phyloP scores from a whole-genome alignment of 2,888 invertebrate genomes.

The Drosophila stalkeri region DNA sequence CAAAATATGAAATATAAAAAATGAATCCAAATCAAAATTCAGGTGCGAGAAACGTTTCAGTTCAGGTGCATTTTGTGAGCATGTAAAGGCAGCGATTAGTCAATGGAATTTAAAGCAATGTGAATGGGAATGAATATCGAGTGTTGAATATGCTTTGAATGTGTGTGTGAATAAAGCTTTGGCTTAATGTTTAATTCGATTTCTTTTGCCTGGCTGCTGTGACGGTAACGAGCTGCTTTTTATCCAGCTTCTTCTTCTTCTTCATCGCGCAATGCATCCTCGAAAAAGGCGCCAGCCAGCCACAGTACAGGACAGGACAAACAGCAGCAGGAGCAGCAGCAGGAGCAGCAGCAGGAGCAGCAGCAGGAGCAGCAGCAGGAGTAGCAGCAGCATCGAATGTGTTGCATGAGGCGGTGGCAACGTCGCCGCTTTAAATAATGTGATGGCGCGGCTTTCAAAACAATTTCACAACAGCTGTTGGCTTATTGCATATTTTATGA shows the following conservation, averaged over 20 bases:
- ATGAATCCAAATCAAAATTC: background rate
- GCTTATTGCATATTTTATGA: constrained; percentile 86
- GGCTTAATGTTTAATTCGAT: constrained; percentile 74
- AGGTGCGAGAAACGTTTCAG: background rate
- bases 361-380: constrained; percentile 13
- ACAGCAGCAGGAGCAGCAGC: constrained; percentile 10
- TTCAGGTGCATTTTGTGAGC: background rate
- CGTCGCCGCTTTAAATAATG: constrained; percentile 82
- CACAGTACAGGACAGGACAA: constrained; percentile 22
- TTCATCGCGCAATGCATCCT: constrained; percentile 15
- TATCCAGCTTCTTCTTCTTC: background rate
- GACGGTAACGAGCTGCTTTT: constrained; percentile 23
- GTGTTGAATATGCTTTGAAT: background rate
- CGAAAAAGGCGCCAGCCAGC: constrained; percentile 24
- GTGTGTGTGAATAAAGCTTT: constrained; percentile 14
- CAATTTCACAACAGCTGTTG: constrained; percentile 85
- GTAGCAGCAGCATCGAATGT: constrained; percentile 16
- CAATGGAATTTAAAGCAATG: background rate
- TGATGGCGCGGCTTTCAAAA: constrained; percentile 85
- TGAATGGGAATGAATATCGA: background rate
- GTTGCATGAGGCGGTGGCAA: constrained; percentile 22
- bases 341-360: constrained; percentile 15
- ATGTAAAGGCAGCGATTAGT: constrained; percentile 3
- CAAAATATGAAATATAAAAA: background rate
- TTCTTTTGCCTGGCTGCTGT: constrained; percentile 26